Evolutionary conservation across 2,888 invertebrate genomes (phyloP).

Genomic region (Gnatocerus cornutus): DNA sequence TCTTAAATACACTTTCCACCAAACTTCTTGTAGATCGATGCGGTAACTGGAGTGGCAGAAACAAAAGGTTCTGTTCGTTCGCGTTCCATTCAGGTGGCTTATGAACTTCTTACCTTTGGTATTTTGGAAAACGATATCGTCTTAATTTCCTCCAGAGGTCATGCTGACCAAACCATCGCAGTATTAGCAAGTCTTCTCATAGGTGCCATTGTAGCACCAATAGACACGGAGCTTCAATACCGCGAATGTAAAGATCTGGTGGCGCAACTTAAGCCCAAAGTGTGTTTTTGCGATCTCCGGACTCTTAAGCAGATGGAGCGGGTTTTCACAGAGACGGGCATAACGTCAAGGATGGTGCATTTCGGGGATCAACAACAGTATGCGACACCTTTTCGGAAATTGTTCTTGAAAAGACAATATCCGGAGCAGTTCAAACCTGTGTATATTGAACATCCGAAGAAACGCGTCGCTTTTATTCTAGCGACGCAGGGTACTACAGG

Average conservation of each 20-base stretch:
- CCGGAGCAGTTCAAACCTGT: conserved; percentile 55
- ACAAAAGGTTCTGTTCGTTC: conserved; percentile 62
- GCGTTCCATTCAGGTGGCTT: conserved; percentile 62
- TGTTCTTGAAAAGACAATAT: conserved; percentile 48
- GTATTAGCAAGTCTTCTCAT: conserved; percentile 62
- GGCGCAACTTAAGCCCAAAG: conserved; percentile 62
- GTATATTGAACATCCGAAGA: conserved; percentile 57
- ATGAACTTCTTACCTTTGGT: conserved; percentile 57
- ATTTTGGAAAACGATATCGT: conserved; percentile 61
- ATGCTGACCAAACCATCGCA: conserved; percentile 64
- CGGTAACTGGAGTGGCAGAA: conserved; percentile 62
- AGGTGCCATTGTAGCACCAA: conserved; percentile 64
- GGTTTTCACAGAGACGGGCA: conserved; percentile 50
- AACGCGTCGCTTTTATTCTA: conserved; percentile 63
- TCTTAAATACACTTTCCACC: not conserved
- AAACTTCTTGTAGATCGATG: conserved; percentile 60
- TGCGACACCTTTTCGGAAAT: conserved; percentile 52
- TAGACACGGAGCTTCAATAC: conserved; percentile 59
- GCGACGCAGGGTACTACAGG: conserved; percentile 62
- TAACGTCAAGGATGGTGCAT: conserved; percentile 52
- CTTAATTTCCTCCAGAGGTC: conserved; percentile 61
- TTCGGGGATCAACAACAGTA: conserved; percentile 57
- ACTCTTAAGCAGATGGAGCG: conserved; percentile 60
- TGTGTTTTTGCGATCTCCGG: conserved; percentile 64
- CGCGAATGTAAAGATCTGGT: conserved; percentile 58